Evolutionary conservation across 2,113 vertebrate genomes (phyloP), one percentile per base, ranked within the genome.

Genomic region (Malurus melanocephalus): DNA sequence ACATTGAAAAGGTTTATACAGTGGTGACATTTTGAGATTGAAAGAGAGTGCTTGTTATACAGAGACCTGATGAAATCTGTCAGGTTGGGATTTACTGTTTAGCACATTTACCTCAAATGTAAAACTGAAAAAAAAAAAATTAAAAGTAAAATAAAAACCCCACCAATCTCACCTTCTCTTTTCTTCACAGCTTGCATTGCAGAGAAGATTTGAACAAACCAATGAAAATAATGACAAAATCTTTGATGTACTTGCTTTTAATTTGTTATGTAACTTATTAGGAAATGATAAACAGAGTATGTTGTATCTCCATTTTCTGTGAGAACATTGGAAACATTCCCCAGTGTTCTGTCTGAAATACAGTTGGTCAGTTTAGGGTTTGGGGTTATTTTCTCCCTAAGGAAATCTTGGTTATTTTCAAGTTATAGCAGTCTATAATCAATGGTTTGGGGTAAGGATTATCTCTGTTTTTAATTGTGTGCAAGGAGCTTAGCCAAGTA

Each of bases 21-120:
- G 65, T 33, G 53, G 87, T 88, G 85, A 93, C 77, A 87, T 90
- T 93, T 93, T 81, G 92, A 87, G 95, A 94, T 88, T 92, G 86
- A 95, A 89, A 90, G 74, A 82, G 84, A 96, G 69, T 61, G 57
- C 78, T 93, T 90, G 71, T 95, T 96, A 91, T 64, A 90, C 56
- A 86, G 85, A 92, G 89, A 89, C 35, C 30, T 85, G 88, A 93
- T 82, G 88, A 93, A 95, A 94, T 80, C 86, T 94, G 90, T 93
- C 90, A 92, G 78, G 81, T 66, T 87, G 74, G 67, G 91, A 93
- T 95, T 94, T 95, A 92, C 40, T 72, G 69, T 86, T 93, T 91
- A 85, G 40, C 76, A 87, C 65, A 74, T 77, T 86, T 93, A 75
- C 66, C 53, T 86, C 60, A 88, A 38, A 84, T 60, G 11, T 40